Evolutionary conservation across 1,140 invertebrate genomes (phyloP).

Genomic region (Matsumurasca onukii): DNA sequence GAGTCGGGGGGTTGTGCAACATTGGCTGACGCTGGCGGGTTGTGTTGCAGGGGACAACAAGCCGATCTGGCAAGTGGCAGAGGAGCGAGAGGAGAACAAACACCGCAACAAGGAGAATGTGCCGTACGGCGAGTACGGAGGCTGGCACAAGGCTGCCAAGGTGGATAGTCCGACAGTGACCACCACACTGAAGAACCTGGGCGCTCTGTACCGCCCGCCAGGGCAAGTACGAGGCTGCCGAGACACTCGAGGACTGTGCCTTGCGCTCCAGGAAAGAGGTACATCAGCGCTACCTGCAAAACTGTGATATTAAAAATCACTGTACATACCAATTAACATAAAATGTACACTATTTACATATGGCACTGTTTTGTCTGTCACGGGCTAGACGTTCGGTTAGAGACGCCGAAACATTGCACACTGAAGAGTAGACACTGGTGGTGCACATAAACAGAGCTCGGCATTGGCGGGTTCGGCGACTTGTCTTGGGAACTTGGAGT

Average conservation of each 20-base stretch:
- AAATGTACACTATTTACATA: too few relatives aligned
- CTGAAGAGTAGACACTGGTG: too few relatives aligned
- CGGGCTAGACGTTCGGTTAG: too few relatives aligned
- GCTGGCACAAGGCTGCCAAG: slow-evolving; percentile 98
- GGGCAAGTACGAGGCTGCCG: slow-evolving; percentile 94
- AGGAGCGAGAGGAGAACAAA: slow-evolving; percentile 95
- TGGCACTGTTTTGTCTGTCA: too few relatives aligned
- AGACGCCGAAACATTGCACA: too few relatives aligned
- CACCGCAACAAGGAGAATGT: slow-evolving; percentile 87
- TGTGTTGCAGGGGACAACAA: slow-evolving; percentile 84
- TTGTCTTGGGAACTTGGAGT: too few relatives aligned
- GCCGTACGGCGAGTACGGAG: slow-evolving; percentile 92
- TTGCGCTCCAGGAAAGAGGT: slow-evolving; percentile 92
- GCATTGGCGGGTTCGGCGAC: too few relatives aligned
- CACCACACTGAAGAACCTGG: slow-evolving; percentile 95
- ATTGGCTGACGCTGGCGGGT: neutral
- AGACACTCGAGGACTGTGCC: slow-evolving; percentile 97
- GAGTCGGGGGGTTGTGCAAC: slow-evolving; percentile 32
- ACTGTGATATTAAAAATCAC: too few relatives aligned
- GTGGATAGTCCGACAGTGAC: slow-evolving; percentile 97
- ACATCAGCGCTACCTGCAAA: too few relatives aligned
- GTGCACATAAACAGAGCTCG: too few relatives aligned
- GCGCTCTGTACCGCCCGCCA: slow-evolving; percentile 95
- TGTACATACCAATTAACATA: too few relatives aligned
- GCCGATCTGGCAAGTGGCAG: slow-evolving; percentile 99